Conservation (phyloP, 2,797 vertebrate genomes). For the Pempheris klunzingeri region DNA sequence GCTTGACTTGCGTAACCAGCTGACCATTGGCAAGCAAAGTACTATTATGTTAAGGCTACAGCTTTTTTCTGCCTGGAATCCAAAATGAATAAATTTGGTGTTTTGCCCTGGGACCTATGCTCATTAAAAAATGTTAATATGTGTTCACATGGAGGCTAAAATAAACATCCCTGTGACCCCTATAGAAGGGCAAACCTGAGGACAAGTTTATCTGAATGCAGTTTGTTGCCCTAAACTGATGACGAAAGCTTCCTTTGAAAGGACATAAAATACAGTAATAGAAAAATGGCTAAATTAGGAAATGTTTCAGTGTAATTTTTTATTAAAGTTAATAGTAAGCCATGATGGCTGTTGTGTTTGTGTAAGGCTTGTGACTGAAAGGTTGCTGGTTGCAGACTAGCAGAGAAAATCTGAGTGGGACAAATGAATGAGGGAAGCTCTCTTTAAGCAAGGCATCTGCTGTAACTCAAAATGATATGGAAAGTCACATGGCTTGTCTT, state of each 20-base stretch:
- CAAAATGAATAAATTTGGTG: slow-evolving; percentile 26
- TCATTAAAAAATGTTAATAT: slow-evolving; percentile 42
- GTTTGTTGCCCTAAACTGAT: no score
- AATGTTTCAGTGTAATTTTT: not conserved
- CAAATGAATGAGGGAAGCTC: not conserved
- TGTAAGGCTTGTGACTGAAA: not conserved
- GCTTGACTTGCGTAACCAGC: slow-evolving; percentile 49
- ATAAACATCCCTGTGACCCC: slow-evolving; percentile 34
- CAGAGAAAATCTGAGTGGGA: not conserved
- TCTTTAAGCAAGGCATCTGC: not conserved
- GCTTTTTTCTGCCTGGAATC: slow-evolving; percentile 24
- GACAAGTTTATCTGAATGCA: not conserved
- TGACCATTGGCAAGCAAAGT: slow-evolving; percentile 36
- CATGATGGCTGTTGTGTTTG: not conserved
- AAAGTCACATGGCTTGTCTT: not conserved
- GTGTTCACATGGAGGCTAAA: slow-evolving; percentile 19
- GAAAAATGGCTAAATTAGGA: not conserved
- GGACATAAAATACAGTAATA: no score
- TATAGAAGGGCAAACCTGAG: slow-evolving; percentile 29
- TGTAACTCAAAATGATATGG: not conserved
- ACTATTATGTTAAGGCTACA: slow-evolving; percentile 21
- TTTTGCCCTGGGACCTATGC: slow-evolving; percentile 17
- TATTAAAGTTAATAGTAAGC: not conserved
- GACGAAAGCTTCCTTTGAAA: no score
- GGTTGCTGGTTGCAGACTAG: not conserved